Conservation (phyloP, 2,888 invertebrate species). For the Cataglyphis rosenhaueri region DNA sequence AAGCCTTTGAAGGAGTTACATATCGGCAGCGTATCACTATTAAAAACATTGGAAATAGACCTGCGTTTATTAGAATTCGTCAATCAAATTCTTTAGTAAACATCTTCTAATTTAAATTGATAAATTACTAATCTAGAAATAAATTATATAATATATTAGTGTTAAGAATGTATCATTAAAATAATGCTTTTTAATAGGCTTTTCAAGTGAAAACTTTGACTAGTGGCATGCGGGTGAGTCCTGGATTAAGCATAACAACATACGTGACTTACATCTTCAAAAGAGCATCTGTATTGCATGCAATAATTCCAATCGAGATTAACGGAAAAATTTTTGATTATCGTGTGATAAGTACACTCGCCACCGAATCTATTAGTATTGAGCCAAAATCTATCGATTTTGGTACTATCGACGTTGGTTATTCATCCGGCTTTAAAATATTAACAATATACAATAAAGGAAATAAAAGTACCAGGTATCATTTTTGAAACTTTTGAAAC, state of each 20-base stretch:
- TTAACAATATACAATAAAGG: conserved; percentile 84
- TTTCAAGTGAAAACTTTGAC: conserved; percentile 80
- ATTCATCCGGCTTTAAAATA: conserved; percentile 81
- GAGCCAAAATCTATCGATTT: conserved; percentile 83
- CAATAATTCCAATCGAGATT: conserved; percentile 82
- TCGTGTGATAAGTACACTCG: conserved; percentile 77
- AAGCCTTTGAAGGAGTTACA: conserved; percentile 84
- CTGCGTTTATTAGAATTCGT: conserved; percentile 81
- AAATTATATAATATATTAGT: not conserved
- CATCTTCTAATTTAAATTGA: conserved; percentile 27
- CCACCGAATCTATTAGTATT: conserved; percentile 76
- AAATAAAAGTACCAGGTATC: conserved; percentile 80
- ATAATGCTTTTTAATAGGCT: conserved; percentile 74
- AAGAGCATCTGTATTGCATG: conserved; percentile 75
- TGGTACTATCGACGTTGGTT: conserved; percentile 85
- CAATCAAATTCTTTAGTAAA: conserved; percentile 84
- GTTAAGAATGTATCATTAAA: not conserved
- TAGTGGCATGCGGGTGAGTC: conserved; percentile 77
- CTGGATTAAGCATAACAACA: conserved; percentile 83
- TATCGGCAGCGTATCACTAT: conserved; percentile 81
- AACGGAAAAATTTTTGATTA: conserved; percentile 81
- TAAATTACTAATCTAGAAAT: not conserved
- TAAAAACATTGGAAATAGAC: conserved; percentile 82
- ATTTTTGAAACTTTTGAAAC: not conserved
- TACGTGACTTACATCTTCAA: conserved; percentile 81